These are phyloP conservation scores for Malurus alboscapulatus DNA, from an alignment of 2,113 vertebrate genomes.

Conservation along the genomic window DNA sequence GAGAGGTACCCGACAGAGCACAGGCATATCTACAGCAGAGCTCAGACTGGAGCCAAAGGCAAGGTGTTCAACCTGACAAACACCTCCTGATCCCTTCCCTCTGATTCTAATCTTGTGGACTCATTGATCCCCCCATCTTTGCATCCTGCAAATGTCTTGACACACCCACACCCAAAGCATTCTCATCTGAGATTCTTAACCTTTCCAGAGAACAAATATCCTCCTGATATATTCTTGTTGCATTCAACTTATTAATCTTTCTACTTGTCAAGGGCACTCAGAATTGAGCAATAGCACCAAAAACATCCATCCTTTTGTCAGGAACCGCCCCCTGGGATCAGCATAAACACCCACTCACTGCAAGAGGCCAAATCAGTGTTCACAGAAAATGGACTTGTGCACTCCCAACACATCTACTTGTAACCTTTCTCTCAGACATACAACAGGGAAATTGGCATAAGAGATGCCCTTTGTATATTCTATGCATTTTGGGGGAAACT, in stretches of 20 bases:
- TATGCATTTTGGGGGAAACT: neutral
- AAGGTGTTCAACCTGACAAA: neutral
- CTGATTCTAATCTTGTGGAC: neutral
- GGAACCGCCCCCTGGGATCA: neutral
- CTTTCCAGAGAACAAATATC: constrained; percentile 5
- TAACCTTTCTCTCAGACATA: neutral
- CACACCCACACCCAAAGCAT: neutral
- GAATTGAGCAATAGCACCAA: neutral
- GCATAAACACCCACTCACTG: neutral
- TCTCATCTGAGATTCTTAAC: constrained; percentile 17
- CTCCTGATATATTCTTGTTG: neutral
- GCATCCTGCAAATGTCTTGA: neutral
- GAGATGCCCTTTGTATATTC: neutral
- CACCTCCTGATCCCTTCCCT: neutral
- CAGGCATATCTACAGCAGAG: neutral
- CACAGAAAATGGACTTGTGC: neutral
- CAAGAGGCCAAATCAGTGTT: neutral
- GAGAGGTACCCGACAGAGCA: neutral
- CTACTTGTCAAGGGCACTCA: neutral
- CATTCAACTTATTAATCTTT: constrained; percentile 36
- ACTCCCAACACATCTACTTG: neutral
- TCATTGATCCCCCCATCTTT: neutral
- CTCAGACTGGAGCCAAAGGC: neutral
- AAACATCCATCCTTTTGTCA: constrained; percentile 31
- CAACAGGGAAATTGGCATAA: neutral